phyloP scores from a whole-genome alignment of 1,140 invertebrate genomes.

The Drosophila tristis region DNA sequence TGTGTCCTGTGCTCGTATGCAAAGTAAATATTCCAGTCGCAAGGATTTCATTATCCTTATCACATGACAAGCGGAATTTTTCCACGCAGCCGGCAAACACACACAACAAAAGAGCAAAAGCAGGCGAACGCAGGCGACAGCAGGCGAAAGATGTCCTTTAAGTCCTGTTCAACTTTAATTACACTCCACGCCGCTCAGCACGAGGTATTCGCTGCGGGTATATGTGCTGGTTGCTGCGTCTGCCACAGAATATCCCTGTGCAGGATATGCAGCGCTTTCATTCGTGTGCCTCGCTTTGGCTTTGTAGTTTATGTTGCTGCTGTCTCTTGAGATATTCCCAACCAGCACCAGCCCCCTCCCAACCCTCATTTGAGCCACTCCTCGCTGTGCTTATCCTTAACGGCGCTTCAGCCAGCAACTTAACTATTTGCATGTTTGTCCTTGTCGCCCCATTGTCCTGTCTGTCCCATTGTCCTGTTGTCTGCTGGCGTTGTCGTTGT shows the following conservation, averaged over 20 bases:
- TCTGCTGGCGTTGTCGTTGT: constrained; percentile 21
- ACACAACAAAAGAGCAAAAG: constrained; percentile 56
- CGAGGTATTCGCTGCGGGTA: constrained; percentile 7
- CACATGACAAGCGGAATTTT: constrained; percentile 75
- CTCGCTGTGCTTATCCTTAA: constrained; percentile 77
- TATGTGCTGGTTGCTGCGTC: background rate
- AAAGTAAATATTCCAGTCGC: constrained; percentile 75
- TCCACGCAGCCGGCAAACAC: constrained; percentile 7
- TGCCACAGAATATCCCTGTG: background rate
- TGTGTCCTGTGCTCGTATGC: constrained; percentile 24
- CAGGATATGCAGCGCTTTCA: constrained; percentile 17
- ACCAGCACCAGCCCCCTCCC: constrained; percentile 1
- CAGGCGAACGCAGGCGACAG: constrained; percentile 35
- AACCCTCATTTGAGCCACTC: constrained; percentile 43
- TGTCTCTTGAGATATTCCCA: constrained; percentile 73
- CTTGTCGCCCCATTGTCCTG: constrained; percentile 10
- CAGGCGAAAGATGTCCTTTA: constrained; percentile 66
- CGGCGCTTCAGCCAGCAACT: constrained; percentile 68
- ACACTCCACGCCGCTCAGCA: constrained; percentile 31
- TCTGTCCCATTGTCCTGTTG: background rate
- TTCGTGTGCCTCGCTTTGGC: background rate
- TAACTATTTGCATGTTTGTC: constrained; percentile 76
- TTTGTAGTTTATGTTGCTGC: constrained; percentile 17
- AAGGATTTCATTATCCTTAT: constrained; percentile 84
- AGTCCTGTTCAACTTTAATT: constrained; percentile 77